Evolutionary conservation across 2,113 vertebrate species (phyloP).

Genomic region (Glaucomys volans): DNA sequence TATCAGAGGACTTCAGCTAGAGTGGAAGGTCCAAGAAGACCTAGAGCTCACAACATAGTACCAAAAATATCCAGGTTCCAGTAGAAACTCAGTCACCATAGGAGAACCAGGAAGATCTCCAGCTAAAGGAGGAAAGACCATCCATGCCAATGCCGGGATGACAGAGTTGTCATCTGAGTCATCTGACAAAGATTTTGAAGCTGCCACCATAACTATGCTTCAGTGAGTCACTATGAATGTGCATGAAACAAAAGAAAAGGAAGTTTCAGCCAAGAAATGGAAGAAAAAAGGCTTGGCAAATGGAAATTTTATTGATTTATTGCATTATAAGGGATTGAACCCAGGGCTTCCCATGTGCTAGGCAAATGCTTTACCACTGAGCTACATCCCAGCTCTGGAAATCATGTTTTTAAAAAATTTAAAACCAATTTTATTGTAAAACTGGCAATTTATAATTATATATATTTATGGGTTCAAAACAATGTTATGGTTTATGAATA

Average conservation of each 20-base stretch:
- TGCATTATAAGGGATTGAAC: no score
- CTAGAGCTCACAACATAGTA: not conserved
- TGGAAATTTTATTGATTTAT: not conserved
- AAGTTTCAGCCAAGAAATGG: not conserved
- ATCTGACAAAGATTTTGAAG: not conserved
- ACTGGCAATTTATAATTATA: not conserved
- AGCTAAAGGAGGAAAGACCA: not conserved
- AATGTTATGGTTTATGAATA: not conserved
- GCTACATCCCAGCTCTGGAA: not conserved
- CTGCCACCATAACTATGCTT: not conserved
- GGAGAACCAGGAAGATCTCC: constrained; percentile 2
- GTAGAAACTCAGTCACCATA: not conserved
- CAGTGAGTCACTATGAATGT: not conserved
- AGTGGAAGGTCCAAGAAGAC: not conserved
- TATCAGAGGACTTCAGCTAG: not conserved
- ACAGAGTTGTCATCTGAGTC: not conserved
- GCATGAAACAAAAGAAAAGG: not conserved
- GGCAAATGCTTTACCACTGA: not conserved
- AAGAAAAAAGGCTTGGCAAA: not conserved
- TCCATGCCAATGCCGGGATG: not conserved
- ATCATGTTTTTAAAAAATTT: not conserved
- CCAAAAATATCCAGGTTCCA: not conserved
- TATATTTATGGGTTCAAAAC: not conserved
- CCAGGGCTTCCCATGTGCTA: not conserved
- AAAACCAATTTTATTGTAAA: not conserved